Evolutionary conservation across 2,113 vertebrate genomes (phyloP).

Genomic region (Neogale vison): DNA sequence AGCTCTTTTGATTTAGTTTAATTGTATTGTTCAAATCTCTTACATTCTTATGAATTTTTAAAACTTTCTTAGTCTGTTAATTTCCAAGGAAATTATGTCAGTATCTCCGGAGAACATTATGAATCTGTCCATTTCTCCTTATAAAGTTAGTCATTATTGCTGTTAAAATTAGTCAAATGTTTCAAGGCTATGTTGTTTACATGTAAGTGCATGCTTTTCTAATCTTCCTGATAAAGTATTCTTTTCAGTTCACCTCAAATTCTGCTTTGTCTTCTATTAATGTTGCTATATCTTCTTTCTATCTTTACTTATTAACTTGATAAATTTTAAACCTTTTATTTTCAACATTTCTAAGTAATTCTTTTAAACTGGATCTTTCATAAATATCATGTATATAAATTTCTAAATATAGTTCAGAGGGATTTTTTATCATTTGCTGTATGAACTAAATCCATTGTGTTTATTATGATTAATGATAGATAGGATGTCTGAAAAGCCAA

Average conservation of each 20-base stretch:
- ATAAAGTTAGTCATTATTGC: not conserved
- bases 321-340: not conserved
- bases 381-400: not conserved
- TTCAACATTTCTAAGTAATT: constrained; percentile 19
- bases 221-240: not conserved
- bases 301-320: not conserved
- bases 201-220: not conserved
- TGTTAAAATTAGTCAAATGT: not conserved
- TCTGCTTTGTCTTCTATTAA: not conserved
- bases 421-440: not conserved
- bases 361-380: not conserved
- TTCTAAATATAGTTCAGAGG: constrained; percentile 13
- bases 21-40: not conserved
- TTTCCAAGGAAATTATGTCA: not conserved
- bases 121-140: not conserved
- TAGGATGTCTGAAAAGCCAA: not conserved
- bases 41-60: not conserved
- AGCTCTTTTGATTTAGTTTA: not conserved
- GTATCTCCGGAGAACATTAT: not conserved
- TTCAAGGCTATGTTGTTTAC: constrained; percentile 6
- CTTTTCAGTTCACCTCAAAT: not conserved
- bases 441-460: not conserved
- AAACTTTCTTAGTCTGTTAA: not conserved
- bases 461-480: not conserved
- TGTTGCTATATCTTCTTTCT: not conserved